Evolutionary conservation across 1,140 invertebrate genomes (phyloP).

Genomic region (Drosophila albomicans): DNA sequence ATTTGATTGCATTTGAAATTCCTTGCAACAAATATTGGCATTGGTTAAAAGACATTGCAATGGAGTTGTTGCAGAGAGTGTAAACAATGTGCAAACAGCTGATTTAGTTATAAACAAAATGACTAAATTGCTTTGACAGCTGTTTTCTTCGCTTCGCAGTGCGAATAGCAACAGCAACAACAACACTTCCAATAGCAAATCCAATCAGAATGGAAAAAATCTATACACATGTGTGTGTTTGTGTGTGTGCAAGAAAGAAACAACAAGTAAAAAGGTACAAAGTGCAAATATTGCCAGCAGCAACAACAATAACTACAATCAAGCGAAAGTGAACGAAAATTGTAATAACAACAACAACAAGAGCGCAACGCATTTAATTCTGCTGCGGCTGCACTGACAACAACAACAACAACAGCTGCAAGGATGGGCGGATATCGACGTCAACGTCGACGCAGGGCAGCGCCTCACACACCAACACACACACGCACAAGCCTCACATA

Average conservation of each 20-base stretch:
- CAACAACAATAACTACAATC: conserved; percentile 51
- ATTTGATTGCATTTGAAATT: conserved; percentile 22
- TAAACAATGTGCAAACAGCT: conserved; percentile 48
- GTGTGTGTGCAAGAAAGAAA: conserved; percentile 34
- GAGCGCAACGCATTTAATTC: conserved; percentile 38
- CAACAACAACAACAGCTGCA: conserved; percentile 52
- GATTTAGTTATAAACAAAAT: conserved; percentile 58
- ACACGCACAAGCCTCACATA: conserved; percentile 1
- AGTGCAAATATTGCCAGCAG: conserved; percentile 58
- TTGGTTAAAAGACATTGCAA: conserved; percentile 8
- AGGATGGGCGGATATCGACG: conserved; percentile 65
- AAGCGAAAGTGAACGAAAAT: conserved; percentile 67
- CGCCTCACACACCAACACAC: conserved; percentile 13
- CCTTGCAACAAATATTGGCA: conserved; percentile 8
- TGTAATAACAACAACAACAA: conserved; percentile 33
- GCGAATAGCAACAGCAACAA: conserved; percentile 5
- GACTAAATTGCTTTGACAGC: conserved; percentile 61
- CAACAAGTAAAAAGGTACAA: conserved; percentile 68
- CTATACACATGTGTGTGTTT: conserved; percentile 29
- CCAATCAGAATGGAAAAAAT: conserved; percentile 65
- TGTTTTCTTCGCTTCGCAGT: conserved; percentile 46
- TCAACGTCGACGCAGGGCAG: conserved; percentile 36
- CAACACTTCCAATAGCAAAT: conserved; percentile 22
- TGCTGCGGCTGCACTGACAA: conserved; percentile 31
- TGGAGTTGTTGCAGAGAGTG: conserved; percentile 17